Base-by-base conservation (phyloP, 2,113 vertebrate species). In the Dicerorhinus sumatrensis region DNA sequence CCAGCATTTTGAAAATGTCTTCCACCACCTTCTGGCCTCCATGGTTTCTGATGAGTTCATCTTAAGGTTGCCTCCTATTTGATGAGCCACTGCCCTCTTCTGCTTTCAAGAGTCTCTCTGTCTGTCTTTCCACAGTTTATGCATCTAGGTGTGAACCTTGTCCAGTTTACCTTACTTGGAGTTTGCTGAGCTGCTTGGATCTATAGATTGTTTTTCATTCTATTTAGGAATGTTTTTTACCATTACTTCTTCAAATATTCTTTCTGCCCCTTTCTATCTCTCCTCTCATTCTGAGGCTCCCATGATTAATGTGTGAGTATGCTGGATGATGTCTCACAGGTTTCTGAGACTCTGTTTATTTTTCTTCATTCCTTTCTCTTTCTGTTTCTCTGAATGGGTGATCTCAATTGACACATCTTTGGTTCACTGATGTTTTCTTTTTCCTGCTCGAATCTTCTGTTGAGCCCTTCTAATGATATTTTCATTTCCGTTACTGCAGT, bases 301-400 rank as follows among this genome's bases (percentile, higher is more conserved):
- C 10, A 4, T 36, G 23, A 8, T 20, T 0, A 8, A 0, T 25
- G 25, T 3, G 16, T 39, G 39, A 39, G n/a, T 1, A 6, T 20
- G 7, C 9, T 33, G 36, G 27, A 5, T 29, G 20, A 23, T 39
- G 76, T 36, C 25, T 12, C 33, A 20, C 11, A 42, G 42, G 54
- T 70, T 48, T 27, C 21, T 23, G 20, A 36, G 56, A 1, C 36
- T n/a, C 25, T 16, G 10, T 29, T n/a, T 27, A 3, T 23, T 42
- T 79, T 39, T 31, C 58, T 87, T 46, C 36, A 17, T 79, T 58
- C 33, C 39, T 56, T n/a, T 69, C 79, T 29, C n/a, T 51, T 25
- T 56, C 14, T 48, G 3, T 39, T 72, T 72, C 67, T 86, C 51
- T 36, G 60, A 31, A 42, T 10, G 9, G 14, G 25, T 6, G 1